Base-by-base conservation (phyloP, 2,113 vertebrate species). In the Triplophysa siluroides region DNA sequence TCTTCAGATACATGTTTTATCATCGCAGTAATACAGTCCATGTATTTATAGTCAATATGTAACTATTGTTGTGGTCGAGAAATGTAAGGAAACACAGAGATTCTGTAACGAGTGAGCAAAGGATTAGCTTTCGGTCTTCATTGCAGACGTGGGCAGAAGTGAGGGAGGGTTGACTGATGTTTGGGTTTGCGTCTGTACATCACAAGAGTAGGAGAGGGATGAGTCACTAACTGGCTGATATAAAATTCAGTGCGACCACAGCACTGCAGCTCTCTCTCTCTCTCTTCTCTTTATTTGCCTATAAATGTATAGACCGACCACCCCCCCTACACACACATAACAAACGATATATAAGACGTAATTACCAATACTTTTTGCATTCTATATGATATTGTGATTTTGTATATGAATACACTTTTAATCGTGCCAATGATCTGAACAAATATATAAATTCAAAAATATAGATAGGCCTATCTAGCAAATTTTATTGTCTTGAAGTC, bases 141-240 rank as follows among this genome's bases (percentile, higher is more conserved):
- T 81, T 84, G 80, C 82, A 78, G 84, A 84, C 84, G 84, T 81
- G 72, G 81, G 60, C 82, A 52, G 80, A 45, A 56, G 71, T 79
- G 67, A 81, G 83, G 67, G 76, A 50, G 56, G 85, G 83, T 86
- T 90, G 91, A 85, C 88, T 91, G 91, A 88, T 89, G 87, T 85
- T 80, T 87, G 86, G 86, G 84, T 89, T 88, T 90, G 86, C 78
- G 84, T 87, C 78, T 83, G 83, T 78, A 83, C 84, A 81, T 88
- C 88, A 85, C 86, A 86, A 88, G 84, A 85, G 87, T 80, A 43
- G 83, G 88, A 85, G 81, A 78, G 86, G 85, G 90, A 93, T 94
- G 93, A 94, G 88, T 93, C 93, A 94, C 83, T 79, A 29, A 78
- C 65, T 90, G 85, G 85, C 81, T 88, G 83, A 86, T 90, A 85